Conservation (phyloP, 2,888 invertebrate genomes). For the Mongoloraphidia duomilia region DNA sequence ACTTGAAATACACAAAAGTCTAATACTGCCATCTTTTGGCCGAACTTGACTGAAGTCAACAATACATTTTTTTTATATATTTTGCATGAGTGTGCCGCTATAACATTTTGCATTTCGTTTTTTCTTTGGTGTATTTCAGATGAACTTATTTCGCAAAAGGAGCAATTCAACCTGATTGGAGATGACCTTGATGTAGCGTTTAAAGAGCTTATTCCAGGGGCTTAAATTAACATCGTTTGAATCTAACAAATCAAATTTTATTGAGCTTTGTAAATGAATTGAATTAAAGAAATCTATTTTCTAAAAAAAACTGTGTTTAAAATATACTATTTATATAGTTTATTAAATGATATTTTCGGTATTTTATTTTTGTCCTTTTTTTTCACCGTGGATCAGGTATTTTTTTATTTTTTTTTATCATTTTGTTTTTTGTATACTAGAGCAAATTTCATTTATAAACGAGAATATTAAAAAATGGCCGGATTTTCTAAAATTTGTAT, state of each 20-base stretch:
- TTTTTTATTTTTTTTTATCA: not conserved
- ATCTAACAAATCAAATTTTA: not conserved
- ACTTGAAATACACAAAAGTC: too few species aligned
- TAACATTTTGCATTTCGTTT: not conserved
- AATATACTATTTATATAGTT: too few species aligned
- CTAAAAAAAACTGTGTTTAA: too few species aligned
- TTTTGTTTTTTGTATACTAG: not conserved
- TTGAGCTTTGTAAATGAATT: too few species aligned
- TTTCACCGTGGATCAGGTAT: too few species aligned
- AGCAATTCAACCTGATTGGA: conserved; percentile 83
- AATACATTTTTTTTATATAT: too few species aligned
- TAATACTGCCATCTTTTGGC: too few species aligned
- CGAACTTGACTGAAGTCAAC: too few species aligned
- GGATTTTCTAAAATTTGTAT: not conserved
- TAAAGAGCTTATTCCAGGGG: conserved; percentile 58
- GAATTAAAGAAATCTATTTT: too few species aligned
- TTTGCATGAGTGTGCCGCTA: not conserved
- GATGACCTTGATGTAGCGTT: conserved; percentile 89
- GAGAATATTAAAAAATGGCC: not conserved
- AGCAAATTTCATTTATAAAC: not conserved
- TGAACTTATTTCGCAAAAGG: conserved; percentile 76
- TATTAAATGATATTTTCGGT: not conserved
- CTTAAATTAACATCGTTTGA: not conserved
- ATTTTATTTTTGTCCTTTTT: not conserved
- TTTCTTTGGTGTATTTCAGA: conserved; percentile 39